Conservation (phyloP, 2,113 vertebrate species). For the Salvelinus alpinus region DNA sequence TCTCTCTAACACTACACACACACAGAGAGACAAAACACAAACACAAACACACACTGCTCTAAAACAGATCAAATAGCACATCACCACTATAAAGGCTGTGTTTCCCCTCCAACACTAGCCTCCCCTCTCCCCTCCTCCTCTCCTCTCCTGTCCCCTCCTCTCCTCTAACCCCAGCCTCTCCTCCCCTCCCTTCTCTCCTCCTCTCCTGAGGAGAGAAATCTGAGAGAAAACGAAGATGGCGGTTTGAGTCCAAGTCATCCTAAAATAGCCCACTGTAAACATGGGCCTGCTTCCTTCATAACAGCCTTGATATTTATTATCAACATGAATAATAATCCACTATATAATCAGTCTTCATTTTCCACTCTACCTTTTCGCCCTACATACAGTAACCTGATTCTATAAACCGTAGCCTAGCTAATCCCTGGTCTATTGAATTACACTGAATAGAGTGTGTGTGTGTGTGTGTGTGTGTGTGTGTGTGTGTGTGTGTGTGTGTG, state of each 20-base stretch:
- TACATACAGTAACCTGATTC: no score
- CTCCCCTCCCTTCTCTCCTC: not conserved
- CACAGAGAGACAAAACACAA: not conserved
- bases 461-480: not conserved
- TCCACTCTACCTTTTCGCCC: no score
- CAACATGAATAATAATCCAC: no score
- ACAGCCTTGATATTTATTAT: not conserved
- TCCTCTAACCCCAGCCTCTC: not conserved
- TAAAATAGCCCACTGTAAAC: not conserved
- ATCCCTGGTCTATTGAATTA: no score
- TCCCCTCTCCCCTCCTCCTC: no score
- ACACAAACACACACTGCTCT: no score
- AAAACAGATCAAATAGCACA: not conserved
- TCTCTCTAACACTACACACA: not conserved
- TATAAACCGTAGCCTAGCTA: no score
- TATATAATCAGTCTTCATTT: no score
- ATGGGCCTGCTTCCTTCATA: not conserved
- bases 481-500: not conserved
- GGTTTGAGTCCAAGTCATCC: not conserved
- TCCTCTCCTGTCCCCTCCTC: not conserved
- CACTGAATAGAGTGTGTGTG: not conserved
- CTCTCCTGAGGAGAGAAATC: not conserved
- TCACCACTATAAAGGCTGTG: not conserved
- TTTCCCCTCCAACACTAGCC: not conserved
- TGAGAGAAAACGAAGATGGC: not conserved